Evolutionary conservation across 2,113 vertebrate species (phyloP), one percentile per base, ranked within the genome.

Genomic region (Dicrurus megarhynchus): DNA sequence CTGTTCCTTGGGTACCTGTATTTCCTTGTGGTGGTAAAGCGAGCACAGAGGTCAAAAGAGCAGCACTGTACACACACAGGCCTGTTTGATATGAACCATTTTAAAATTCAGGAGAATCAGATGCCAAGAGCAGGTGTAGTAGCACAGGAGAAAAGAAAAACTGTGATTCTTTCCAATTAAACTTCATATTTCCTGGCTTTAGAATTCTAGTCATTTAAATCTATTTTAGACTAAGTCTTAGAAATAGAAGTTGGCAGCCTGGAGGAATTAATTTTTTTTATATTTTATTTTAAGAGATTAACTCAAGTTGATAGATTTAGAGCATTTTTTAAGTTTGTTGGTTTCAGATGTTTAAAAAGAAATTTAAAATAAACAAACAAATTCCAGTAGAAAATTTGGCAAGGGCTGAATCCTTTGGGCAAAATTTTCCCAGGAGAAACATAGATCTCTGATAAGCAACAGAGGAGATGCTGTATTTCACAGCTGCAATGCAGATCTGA

Each of bases 331-430:
- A 86, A 71, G 69, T 94, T 93, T 95, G 64, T 93, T 94, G 52
- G 93, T 94, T 95, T 95, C 91, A 96, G 64, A 90, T 90, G 49
- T 92, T 94, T 95, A 85, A 96, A 91, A 92, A 94, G 61, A 92
- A 95, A 89, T 90, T 74, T 92, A 92, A 95, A 95, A 96, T 93
- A 97, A 96, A 95, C 95, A 97, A 96, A 94, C 85, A 92, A 94
- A 92, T 94, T 84, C 69, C 80, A 92, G 74, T 17, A 60, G 65
- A 90, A 95, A 95, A 85, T 93, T 93, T 84, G 89, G 87, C 89
- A 94, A 92, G 35, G 64, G 63, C 79, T 94, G 87, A 90, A 90
- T 96, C 95, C 85, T 94, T 88, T 90, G 92, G 92, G 96, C 85
- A 86, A 70, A 88, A 52, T 74, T 95, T 91, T 92, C 96, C 95